phyloP scores from a whole-genome alignment of 2,888 invertebrate genomes.

The Xestoiulus laeticollis region DNA sequence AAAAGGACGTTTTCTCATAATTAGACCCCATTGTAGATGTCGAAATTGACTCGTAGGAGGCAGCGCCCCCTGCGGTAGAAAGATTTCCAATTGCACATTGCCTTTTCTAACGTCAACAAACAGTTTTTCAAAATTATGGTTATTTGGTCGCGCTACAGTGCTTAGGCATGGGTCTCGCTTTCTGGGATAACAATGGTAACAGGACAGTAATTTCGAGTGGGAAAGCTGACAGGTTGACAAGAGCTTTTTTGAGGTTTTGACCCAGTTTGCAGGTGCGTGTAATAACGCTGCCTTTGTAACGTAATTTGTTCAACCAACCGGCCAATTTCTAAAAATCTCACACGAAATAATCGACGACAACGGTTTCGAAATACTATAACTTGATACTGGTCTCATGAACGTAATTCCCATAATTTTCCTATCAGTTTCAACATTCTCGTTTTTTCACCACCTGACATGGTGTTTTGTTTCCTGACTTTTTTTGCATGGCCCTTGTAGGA shows the following conservation, averaged over 20 bases:
- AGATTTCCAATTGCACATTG: too few relatives aligned
- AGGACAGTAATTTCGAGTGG: not conserved
- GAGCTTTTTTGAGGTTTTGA: not conserved
- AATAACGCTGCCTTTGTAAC: not conserved
- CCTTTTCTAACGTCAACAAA: constrained; percentile 14
- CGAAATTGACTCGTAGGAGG: not conserved
- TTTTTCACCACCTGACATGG: not conserved
- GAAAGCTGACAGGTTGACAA: constrained; percentile 36
- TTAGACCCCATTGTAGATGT: not conserved
- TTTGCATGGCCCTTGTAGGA: not conserved
- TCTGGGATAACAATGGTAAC: not conserved
- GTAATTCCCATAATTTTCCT: constrained; percentile 14
- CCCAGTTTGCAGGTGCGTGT: constrained; percentile 42
- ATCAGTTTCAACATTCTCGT: not conserved
- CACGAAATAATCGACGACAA: not conserved
- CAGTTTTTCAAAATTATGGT: constrained; percentile 18
- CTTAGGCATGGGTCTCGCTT: not conserved
- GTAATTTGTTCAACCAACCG: not conserved
- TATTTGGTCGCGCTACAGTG: not conserved
- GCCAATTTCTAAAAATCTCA: not conserved
- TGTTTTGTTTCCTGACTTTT: too few relatives aligned
- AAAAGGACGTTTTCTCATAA: constrained; percentile 1
- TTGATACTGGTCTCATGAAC: not conserved
- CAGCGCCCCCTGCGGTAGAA: not conserved
- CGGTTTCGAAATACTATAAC: not conserved